phyloP scores from a whole-genome alignment of 1,140 invertebrate species.

The Drosophila sp. region DNA sequence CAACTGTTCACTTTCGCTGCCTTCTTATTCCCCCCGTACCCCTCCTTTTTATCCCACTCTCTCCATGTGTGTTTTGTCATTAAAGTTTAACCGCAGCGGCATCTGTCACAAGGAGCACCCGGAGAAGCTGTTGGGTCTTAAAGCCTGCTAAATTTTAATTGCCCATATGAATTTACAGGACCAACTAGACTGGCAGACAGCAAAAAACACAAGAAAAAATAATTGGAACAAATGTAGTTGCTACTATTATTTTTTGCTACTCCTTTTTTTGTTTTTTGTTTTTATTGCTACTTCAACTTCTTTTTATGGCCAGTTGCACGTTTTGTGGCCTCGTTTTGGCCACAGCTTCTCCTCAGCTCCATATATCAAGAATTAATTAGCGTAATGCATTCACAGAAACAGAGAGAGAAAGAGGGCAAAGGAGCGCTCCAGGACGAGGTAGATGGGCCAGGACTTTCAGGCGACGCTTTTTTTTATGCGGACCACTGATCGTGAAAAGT shows the following conservation, averaged over 20 bases:
- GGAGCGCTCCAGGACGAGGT: not conserved
- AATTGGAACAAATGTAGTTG: constrained; percentile 51
- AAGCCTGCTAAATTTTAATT: constrained; percentile 79
- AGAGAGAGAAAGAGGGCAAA: constrained; percentile 24
- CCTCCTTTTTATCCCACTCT: constrained; percentile 18
- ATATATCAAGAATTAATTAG: constrained; percentile 81
- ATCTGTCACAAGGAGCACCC: constrained; percentile 57
- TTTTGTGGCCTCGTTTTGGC: constrained; percentile 64
- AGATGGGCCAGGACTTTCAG: constrained; percentile 5
- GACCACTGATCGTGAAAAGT: constrained; percentile 75
- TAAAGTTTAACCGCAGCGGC: constrained; percentile 75
- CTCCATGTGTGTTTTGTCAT: constrained; percentile 57
- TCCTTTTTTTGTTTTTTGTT: constrained; percentile 18
- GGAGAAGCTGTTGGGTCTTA: constrained; percentile 41
- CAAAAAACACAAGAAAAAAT: constrained; percentile 32
- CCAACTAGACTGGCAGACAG: constrained; percentile 19
- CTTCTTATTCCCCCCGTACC: constrained; percentile 1
- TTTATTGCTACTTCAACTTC: constrained; percentile 42
- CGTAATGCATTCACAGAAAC: constrained; percentile 66
- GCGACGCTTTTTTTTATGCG: constrained; percentile 43
- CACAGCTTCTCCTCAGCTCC: constrained; percentile 60
- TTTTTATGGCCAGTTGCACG: constrained; percentile 61
- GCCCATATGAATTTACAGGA: constrained; percentile 57
- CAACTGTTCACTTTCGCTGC: constrained; percentile 77
- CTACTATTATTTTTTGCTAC: constrained; percentile 36